phyloP scores from a whole-genome alignment of 2,888 invertebrate species.

The Cephonodes hylas region DNA sequence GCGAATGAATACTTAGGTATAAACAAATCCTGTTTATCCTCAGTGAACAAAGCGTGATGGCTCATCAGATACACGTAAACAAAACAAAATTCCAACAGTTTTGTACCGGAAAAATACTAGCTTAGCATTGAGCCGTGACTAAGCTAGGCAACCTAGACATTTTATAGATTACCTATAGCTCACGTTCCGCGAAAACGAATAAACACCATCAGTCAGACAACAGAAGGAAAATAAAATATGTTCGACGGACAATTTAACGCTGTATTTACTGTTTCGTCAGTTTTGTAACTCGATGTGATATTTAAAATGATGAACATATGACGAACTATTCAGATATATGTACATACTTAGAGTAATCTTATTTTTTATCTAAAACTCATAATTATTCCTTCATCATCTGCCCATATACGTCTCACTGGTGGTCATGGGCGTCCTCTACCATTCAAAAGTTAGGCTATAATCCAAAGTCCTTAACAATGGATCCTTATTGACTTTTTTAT shows the following conservation, averaged over 20 bases:
- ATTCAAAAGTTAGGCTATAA: no score
- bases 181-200: not conserved
- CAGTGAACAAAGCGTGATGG: not conserved
- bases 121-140: not conserved
- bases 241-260: not conserved
- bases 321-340: no score
- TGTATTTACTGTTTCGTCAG: not conserved
- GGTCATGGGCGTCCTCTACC: no score
- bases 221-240: not conserved
- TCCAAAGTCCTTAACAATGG: no score
- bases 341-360: no score
- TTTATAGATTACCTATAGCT: not conserved
- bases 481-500: no score
- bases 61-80: not conserved
- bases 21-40: not conserved
- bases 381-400: no score
- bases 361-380: no score
- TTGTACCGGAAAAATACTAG: constrained; percentile 2
- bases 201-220: not conserved
- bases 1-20: no score
- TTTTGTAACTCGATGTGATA: no score
- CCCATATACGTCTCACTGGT: no score
- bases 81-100: not conserved
- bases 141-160: constrained; percentile 4
- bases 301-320: no score